These are phyloP conservation scores for Myzus persicae DNA, from an alignment of 1,140 invertebrate species.

Conservation along the genomic window DNA sequence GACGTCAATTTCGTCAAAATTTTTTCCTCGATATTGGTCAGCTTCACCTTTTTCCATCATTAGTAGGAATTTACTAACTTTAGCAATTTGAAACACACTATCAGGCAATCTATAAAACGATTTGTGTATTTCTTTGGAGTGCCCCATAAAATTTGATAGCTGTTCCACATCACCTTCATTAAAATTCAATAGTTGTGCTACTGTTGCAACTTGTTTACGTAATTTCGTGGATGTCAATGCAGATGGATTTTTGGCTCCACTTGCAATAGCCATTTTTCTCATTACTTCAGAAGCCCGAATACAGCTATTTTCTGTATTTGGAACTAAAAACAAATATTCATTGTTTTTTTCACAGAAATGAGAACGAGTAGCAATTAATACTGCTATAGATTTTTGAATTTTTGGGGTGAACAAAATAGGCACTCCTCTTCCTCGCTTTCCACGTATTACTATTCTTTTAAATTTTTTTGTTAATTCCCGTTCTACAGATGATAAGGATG, in stretches of 20 bases:
- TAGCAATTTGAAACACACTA: not conserved
- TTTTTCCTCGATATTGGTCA: not conserved
- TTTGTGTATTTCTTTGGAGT: not conserved
- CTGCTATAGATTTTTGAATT: not conserved
- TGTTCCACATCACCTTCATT: not conserved
- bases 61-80: not conserved
- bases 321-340: not conserved
- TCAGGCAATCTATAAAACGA: not conserved
- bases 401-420: not conserved
- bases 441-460: not conserved
- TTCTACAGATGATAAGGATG: not conserved
- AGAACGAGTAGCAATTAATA: not conserved
- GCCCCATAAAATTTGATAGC: not conserved
- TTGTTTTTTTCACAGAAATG: not conserved
- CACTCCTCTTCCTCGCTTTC: not conserved
- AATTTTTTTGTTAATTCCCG: not conserved
- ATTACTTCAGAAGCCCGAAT: not conserved
- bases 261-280: not conserved
- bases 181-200: not conserved
- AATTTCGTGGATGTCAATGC: not conserved
- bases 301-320: not conserved
- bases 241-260: not conserved
- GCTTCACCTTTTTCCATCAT: not conserved
- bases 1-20: not conserved
- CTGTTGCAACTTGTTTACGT: not conserved